These are phyloP conservation scores for Nasonia giraulti DNA, from an alignment of 1,140 invertebrate species.

Conservation along the genomic window DNA sequence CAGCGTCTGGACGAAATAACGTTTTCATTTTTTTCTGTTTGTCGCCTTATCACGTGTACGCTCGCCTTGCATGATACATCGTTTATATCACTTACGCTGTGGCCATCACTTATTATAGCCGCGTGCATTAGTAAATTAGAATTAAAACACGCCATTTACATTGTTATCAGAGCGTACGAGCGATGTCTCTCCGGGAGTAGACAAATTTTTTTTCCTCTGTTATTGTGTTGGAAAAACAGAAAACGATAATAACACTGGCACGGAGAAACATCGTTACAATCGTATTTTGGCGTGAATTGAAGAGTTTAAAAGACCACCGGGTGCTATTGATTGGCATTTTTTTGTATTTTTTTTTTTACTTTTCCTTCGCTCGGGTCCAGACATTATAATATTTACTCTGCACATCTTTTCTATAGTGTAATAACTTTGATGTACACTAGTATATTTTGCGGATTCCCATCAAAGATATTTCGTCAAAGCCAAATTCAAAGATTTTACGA, in stretches of 20 bases:
- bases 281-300: slow-evolving; percentile 21
- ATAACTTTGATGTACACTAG: slow-evolving; percentile 20
- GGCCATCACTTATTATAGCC: neutral
- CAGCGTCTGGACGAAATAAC: slow-evolving; percentile 45
- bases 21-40: slow-evolving; percentile 21
- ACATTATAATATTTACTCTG: slow-evolving; percentile 30
- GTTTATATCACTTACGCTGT: neutral
- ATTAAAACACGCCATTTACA: slow-evolving; percentile 22
- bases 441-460: neutral
- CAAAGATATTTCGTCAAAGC: slow-evolving; percentile 26
- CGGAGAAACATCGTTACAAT: slow-evolving; percentile 46
- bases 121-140: neutral
- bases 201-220: neutral
- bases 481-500: neutral
- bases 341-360: slow-evolving; percentile 22
- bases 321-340: slow-evolving; percentile 11
- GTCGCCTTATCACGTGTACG: neutral
- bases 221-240: neutral
- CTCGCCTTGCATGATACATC: neutral
- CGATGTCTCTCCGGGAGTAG: slow-evolving; percentile 34
- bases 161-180: neutral
- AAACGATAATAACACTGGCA: slow-evolving; percentile 22
- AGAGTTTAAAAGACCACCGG: slow-evolving; percentile 12
- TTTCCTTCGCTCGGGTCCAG: slow-evolving; percentile 7
- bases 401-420: slow-evolving; percentile 23